These are phyloP conservation scores for Zaprionus kolodkinae DNA, from an alignment of 1,140 invertebrate genomes.

Conservation along the genomic window DNA sequence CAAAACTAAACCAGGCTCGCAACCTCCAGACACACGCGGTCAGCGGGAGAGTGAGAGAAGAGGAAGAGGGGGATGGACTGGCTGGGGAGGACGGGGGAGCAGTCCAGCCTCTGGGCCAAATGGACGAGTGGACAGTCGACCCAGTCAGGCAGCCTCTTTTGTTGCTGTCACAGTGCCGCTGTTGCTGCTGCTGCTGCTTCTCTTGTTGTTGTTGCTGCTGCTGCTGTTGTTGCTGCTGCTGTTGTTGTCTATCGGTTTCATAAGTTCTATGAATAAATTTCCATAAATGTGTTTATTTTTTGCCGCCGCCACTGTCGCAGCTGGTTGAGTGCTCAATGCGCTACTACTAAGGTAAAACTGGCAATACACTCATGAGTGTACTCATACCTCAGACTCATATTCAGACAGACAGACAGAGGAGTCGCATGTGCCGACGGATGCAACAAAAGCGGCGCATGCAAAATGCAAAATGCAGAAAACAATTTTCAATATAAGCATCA, in stretches of 20 bases:
- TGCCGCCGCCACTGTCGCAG: constrained; percentile 53
- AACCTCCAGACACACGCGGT: constrained; percentile 65
- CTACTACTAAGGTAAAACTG: constrained; percentile 32
- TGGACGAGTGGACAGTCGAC: constrained; percentile 56
- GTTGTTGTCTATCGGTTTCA: constrained; percentile 78
- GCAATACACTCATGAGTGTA: constrained; percentile 32
- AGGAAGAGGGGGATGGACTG: neutral
- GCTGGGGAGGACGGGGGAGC: neutral
- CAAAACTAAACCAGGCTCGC: constrained; percentile 78
- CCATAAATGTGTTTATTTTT: constrained; percentile 83
- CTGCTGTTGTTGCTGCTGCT: constrained; percentile 45
- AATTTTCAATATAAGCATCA: constrained; percentile 83
- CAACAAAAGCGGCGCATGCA: constrained; percentile 60
- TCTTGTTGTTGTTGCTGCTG: constrained; percentile 4
- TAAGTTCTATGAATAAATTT: constrained; percentile 84
- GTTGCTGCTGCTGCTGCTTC: constrained; percentile 2
- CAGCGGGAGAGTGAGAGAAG: constrained; percentile 1
- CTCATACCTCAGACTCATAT: constrained; percentile 29
- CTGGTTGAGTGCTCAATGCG: constrained; percentile 64
- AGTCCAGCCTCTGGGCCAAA: constrained; percentile 34
- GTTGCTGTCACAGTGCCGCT: constrained; percentile 28
- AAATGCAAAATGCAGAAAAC: constrained; percentile 74
- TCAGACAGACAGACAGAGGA: constrained; percentile 11
- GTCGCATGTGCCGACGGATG: constrained; percentile 62
- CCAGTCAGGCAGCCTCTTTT: constrained; percentile 76